phyloP scores from a whole-genome alignment of 2,888 invertebrate species.

The Venustoraphidia nigricollis region DNA sequence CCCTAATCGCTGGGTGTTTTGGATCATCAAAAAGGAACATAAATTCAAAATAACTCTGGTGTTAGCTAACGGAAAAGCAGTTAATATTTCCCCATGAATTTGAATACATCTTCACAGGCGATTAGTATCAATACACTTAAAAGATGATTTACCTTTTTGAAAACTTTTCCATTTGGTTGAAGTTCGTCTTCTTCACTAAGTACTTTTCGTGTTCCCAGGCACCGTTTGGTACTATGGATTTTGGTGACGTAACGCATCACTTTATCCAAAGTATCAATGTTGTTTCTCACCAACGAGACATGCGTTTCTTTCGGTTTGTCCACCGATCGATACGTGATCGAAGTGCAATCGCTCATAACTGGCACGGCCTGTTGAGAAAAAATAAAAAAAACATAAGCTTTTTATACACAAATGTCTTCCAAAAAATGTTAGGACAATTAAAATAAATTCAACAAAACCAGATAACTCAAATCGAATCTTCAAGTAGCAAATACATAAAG shows the following conservation, averaged over 20 bases:
- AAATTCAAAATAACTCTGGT: too few relatives aligned
- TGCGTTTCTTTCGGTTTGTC: conserved; percentile 55
- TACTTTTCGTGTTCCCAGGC: conserved; percentile 81
- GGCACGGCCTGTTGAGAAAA: conserved; percentile 46
- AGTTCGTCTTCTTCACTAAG: conserved; percentile 87
- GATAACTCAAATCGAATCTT: too few relatives aligned
- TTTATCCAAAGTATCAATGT: conserved; percentile 68
- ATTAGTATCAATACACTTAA: background rate
- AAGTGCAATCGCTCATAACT: conserved; percentile 43
- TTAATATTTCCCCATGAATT: too few relatives aligned
- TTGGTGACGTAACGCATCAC: conserved; percentile 67
- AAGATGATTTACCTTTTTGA: conserved; percentile 62
- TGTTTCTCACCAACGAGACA: conserved; percentile 54
- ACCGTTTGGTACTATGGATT: conserved; percentile 55
- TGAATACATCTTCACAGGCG: background rate
- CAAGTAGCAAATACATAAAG: too few relatives aligned
- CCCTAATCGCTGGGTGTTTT: too few relatives aligned
- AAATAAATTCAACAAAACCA: too few relatives aligned
- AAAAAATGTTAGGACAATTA: too few relatives aligned
- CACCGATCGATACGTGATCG: conserved; percentile 58
- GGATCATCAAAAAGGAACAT: too few relatives aligned
- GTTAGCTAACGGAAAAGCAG: too few relatives aligned
- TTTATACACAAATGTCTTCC: too few relatives aligned
- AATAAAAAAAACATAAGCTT: background rate
- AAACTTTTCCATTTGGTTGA: conserved; percentile 86